Conservation (phyloP, 2,113 vertebrate species). For the Gnathonemus longibarbis region DNA sequence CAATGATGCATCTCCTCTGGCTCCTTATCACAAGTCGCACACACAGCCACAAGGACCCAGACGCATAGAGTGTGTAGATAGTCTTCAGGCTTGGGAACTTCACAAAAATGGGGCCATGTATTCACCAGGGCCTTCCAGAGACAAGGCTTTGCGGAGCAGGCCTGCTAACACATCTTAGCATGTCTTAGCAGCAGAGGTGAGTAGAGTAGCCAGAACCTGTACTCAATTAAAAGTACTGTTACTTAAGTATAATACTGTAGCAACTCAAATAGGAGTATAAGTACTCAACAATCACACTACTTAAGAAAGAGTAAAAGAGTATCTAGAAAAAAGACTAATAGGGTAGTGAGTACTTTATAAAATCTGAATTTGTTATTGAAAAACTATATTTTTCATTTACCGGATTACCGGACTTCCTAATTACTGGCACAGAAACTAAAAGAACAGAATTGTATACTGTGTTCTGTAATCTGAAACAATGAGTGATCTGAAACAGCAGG, state of each 20-base stretch:
- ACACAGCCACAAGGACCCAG: not conserved
- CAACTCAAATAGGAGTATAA: not conserved
- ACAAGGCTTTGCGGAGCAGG: not conserved
- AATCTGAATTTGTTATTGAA: not conserved
- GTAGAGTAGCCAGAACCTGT: not conserved
- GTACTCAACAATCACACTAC: not conserved
- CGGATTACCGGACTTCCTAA: not conserved
- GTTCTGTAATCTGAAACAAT: not conserved
- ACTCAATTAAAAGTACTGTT: not conserved
- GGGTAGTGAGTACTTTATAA: not conserved
- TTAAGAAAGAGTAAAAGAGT: not conserved
- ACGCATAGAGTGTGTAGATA: not conserved
- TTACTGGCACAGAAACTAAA: not conserved
- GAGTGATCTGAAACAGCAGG: not conserved
- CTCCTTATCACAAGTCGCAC: not conserved
- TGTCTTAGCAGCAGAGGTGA: not conserved
- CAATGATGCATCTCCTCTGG: not conserved
- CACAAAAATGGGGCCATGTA: not conserved
- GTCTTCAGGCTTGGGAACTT: not conserved
- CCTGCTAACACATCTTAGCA: not conserved
- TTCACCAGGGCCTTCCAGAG: not conserved
- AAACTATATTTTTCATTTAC: no score
- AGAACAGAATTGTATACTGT: not conserved
- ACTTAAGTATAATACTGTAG: not conserved
- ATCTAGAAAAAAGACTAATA: not conserved